Conservation (phyloP, 2,797 vertebrate genomes). For the Pseudochaenichthys georgianus region DNA sequence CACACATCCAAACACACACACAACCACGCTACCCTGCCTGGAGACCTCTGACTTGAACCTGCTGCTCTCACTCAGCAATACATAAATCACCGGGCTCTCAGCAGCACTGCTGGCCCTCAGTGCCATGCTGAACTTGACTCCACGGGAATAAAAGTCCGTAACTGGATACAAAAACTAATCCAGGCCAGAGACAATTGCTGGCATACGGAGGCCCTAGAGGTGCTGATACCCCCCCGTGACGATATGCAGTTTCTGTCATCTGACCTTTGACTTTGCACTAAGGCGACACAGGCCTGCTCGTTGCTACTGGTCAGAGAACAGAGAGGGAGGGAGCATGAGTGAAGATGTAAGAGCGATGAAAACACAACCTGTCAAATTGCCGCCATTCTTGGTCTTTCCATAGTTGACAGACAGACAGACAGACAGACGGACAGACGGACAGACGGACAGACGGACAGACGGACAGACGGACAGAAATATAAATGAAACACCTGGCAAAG, state of each 20-base stretch:
- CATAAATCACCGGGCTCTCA: constrained; percentile 84
- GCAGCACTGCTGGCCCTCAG: constrained; percentile 74
- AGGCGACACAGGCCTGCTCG: constrained; percentile 51
- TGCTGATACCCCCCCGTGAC: constrained; percentile 72
- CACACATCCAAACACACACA: constrained; percentile 41
- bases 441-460: too few species aligned
- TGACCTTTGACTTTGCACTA: constrained; percentile 67
- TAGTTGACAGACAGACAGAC: constrained; percentile 12
- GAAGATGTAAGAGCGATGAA: constrained; percentile 56
- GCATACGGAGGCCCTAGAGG: constrained; percentile 72
- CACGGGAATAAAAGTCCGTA: constrained; percentile 84
- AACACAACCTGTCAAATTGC: constrained; percentile 59
- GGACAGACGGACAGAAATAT: too few species aligned
- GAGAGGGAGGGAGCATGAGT: constrained; percentile 38
- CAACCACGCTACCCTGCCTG: constrained; percentile 68
- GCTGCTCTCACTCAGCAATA: constrained; percentile 87
- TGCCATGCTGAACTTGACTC: constrained; percentile 83
- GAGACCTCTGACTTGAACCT: constrained; percentile 86
- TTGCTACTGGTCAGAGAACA: constrained; percentile 64
- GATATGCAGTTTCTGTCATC: constrained; percentile 64
- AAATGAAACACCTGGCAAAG: too few species aligned
- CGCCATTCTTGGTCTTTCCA: constrained; percentile 29
- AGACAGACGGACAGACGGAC: too few species aligned
- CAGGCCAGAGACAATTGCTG: constrained; percentile 83
- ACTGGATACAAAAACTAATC: constrained; percentile 85